Evolutionary conservation across 2,113 vertebrate genomes (phyloP).

Genomic region (Phoxinus phoxinus): DNA sequence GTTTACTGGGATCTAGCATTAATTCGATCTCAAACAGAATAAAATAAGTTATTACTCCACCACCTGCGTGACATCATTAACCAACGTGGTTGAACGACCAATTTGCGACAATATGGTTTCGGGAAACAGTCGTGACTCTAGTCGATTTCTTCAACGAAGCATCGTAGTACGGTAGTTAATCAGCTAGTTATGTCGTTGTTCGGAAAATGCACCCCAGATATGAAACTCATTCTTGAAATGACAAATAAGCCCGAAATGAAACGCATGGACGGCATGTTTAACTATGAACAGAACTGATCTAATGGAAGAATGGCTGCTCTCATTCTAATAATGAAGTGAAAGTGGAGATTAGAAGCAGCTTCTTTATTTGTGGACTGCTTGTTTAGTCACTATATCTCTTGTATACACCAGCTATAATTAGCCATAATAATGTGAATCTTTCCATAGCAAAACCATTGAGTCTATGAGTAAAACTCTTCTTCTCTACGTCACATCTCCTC

Average conservation of each 20-base stretch:
- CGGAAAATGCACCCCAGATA: too few species aligned
- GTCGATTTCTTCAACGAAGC: too few species aligned
- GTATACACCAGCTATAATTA: background rate
- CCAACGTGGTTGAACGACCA: too few species aligned
- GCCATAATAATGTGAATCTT: background rate
- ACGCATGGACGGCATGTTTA: background rate
- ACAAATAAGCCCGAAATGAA: background rate
- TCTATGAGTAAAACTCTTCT: too few species aligned
- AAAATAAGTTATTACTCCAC: too few species aligned
- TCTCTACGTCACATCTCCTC: constrained; percentile 1
- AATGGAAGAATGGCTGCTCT: background rate
- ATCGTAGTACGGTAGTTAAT: too few species aligned
- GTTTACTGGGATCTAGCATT: too few species aligned
- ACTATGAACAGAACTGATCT: background rate
- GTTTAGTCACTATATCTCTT: background rate
- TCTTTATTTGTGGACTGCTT: background rate
- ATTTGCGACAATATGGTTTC: too few species aligned
- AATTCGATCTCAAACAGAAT: too few species aligned
- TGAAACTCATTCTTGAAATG: background rate
- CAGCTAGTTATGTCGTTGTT: too few species aligned
- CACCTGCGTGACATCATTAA: too few species aligned
- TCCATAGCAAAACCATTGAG: background rate
- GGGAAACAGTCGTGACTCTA: too few species aligned
- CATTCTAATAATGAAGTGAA: background rate
- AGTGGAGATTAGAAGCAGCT: background rate